Base-by-base conservation (phyloP, 2,888 invertebrate species). In the Dryococelus australis region DNA sequence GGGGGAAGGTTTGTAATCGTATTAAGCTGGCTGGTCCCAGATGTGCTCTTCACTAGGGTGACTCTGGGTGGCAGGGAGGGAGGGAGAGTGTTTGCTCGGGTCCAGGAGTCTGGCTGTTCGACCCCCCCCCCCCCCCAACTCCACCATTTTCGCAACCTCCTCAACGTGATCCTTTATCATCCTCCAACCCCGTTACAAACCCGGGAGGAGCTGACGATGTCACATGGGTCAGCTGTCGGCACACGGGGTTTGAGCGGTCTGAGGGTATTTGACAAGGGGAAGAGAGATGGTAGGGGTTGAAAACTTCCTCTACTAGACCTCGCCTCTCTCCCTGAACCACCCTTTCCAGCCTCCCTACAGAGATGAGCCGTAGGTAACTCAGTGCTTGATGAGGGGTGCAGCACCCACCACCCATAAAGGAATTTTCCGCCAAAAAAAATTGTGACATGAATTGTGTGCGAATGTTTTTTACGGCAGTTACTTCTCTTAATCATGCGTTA, bases 1-100 rank as follows among this genome's bases (percentile, higher is more conserved):
- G 65, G n/a, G 65, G 65, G 20, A 24, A 24, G 65, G n/a, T 16
- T 65, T 65, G 65, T 65, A 65, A 65, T 65, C 65, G 65, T n/a
- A 65, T 65, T 65, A 65, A 65, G 65, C 65, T 65, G 65, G 65
- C 65, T 65, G 65, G 65, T 65, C n/a, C 65, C 65, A n/a, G 65
- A 65, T 20, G 65, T 24, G n/a, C 8, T 16, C 47, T 47, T 35
- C 35, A 51, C 24, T 1, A 65, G 24, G 65, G 24, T 8, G 65
- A 1, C 16, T 6, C 10, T 10, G 65, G 65, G 65, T 65, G 13
- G 6, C 5, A 20, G 65, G 10, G 10, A 16, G 65, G 8, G 65
- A 2, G n/a, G 65, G 24, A 6, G 65, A 24, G 65, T 5, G 65
- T 65, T 65, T 65, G 65, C 65, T 16, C 65, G 65, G 65, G 65